Conservation (phyloP, 2,113 vertebrate genomes). For the Eonycteris spelaea region DNA sequence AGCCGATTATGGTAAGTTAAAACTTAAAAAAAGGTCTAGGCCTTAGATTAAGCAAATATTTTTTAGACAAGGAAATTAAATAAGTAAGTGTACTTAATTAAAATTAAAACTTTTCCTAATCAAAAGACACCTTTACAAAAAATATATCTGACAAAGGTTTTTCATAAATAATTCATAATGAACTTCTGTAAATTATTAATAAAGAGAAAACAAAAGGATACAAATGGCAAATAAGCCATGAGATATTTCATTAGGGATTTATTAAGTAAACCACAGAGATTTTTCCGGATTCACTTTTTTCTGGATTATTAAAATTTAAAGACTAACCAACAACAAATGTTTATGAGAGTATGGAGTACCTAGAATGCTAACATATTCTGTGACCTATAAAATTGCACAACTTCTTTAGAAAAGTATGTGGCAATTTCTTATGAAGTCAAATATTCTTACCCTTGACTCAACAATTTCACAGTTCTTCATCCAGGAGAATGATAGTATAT, state of each 20-base stretch:
- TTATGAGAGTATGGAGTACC: not conserved
- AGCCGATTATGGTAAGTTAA: not conserved
- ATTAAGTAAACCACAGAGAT: not conserved
- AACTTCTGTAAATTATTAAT: not conserved
- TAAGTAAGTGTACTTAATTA: not conserved
- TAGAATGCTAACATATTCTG: not conserved
- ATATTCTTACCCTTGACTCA: not conserved
- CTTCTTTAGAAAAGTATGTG: not conserved
- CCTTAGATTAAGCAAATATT: not conserved
- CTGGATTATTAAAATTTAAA: not conserved
- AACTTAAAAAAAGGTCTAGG: not conserved
- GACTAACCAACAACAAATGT: not conserved
- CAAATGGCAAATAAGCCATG: not conserved
- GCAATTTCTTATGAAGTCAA: not conserved
- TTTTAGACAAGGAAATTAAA: not conserved
- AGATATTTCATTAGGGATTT: not conserved
- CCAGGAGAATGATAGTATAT: not conserved
- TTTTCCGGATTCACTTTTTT: not conserved
- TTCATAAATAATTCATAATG: not conserved
- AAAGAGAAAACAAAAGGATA: slow-evolving; percentile 7
- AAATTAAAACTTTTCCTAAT: not conserved
- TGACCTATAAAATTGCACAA: not conserved
- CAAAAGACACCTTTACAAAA: not conserved
- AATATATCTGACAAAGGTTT: not conserved
- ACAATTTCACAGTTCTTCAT: not conserved